Conservation (phyloP, 2,888 invertebrate species). For the Sussaba pulchella region DNA sequence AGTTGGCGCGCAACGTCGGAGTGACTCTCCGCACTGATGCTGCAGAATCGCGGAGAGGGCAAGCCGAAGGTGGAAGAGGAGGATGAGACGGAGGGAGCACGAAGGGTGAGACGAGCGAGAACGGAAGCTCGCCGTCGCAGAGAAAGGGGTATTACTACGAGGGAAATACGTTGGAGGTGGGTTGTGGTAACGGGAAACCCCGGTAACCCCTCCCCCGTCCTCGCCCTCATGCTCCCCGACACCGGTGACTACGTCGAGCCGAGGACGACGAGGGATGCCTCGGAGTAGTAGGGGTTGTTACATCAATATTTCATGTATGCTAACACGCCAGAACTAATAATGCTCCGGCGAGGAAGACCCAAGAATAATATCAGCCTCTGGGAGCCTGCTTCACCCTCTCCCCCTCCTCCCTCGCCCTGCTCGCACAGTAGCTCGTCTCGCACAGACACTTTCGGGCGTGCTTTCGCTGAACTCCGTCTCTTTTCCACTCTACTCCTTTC, state of each 20-base stretch:
- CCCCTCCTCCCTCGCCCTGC: neutral
- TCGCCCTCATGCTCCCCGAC: constrained; percentile 12
- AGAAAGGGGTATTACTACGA: constrained; percentile 57
- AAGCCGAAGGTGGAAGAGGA: neutral
- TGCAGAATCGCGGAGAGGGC: constrained; percentile 58
- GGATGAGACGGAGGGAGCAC: constrained; percentile 38
- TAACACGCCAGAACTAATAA: constrained; percentile 84
- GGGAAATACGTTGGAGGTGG: constrained; percentile 47
- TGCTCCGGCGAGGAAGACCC: constrained; percentile 82
- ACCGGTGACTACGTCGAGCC: constrained; percentile 55
- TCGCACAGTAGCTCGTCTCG: neutral
- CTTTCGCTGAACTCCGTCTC: neutral
- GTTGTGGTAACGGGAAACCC: constrained; percentile 55
- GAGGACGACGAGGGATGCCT: constrained; percentile 58
- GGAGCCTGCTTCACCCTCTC: constrained; percentile 29
- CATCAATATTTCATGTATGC: constrained; percentile 85
- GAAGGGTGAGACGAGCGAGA: constrained; percentile 34
- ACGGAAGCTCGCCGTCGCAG: constrained; percentile 55
- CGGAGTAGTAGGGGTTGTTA: constrained; percentile 75
- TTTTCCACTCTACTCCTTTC: constrained; percentile 12
- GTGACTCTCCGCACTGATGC: constrained; percentile 51
- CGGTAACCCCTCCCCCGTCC: neutral
- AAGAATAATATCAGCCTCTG: constrained; percentile 83
- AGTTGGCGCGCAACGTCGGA: constrained; percentile 48
- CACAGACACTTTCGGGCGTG: constrained; percentile 22